Evolutionary conservation across 2,888 invertebrate species (phyloP), one percentile per base, ranked within the genome.

Genomic region (Oasisia sp.): DNA sequence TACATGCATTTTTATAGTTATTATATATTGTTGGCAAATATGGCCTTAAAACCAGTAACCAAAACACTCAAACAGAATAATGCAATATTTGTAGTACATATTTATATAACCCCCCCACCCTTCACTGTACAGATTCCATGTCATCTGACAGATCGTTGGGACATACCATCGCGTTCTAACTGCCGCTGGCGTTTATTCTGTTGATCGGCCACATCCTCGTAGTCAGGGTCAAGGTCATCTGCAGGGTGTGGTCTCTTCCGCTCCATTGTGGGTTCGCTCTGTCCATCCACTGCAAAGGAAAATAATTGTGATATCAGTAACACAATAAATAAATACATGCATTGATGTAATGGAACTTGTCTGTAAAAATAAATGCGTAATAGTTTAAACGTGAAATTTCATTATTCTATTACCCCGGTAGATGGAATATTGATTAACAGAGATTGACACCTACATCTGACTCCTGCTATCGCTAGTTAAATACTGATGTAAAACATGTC

Each of bases 171-270:
- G 32, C 92, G 91, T 56, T 93, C 92, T n/a, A 92, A 74, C 9
- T 91, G 91, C 32, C 92, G 91, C 92, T 92, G 92, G 27, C 93
- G 91, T 89, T 93, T 92, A 4, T 50, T 91, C 91, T 92, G 92
- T 19, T 92, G 93, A 11, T 91, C 90, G 7, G 89, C 44, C 32
- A 93, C 58, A 89, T 92, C 92, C 38, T 93, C 93, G 90, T 93
- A 93, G 91, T 93, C 93, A 14, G 93, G 93, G 56, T 93, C 93
- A 74, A 92, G 92, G n/a, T 93, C 93, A 56, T 89, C 44, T 1
- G 90, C 50, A 44, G 91, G 50, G 74, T 74, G 74, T 19, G 74
- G 74, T 74, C 74, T 74, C 74, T 74, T 90, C 93, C 27, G 92
- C 93, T 44, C 90, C 90, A 44, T 90, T 8, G 90, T 32, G 19